A percentile compares a stretch with the other conserved stretches of the same genome.
Evolutionary conservation across 2,888 invertebrate species (phyloP).

Genomic region (Agonopterix heracliana): DNA sequence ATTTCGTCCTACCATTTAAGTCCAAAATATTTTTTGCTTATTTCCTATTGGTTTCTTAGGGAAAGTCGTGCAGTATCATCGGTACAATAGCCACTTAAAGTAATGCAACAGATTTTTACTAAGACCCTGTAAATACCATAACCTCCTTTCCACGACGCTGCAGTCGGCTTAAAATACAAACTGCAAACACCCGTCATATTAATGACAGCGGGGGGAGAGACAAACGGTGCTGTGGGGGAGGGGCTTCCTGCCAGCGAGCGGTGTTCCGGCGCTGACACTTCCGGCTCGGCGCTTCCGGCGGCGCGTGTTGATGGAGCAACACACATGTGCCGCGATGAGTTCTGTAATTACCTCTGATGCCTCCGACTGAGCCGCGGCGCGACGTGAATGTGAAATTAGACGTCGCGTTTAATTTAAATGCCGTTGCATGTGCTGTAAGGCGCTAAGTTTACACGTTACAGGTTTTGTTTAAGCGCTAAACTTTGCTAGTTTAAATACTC

Average conservation of each 20-base stretch:
- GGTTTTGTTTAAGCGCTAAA: too few species aligned
- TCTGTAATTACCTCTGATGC: background rate
- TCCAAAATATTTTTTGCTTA: too few species aligned
- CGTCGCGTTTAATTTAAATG: background rate
- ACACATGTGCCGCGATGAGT: background rate
- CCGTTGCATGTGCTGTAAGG: background rate
- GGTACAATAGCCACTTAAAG: too few species aligned
- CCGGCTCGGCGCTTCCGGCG: constrained; percentile 48
- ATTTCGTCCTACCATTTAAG: too few species aligned
- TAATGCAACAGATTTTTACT: too few species aligned
- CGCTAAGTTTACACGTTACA: too few species aligned
- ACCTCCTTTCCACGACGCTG: too few species aligned
- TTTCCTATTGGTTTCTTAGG: too few species aligned
- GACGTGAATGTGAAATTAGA: background rate
- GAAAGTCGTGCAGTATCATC: too few species aligned
- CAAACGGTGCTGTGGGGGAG: constrained; percentile 7
- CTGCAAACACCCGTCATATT: constrained; percentile 2
- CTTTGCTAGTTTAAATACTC: too few species aligned
- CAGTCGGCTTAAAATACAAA: background rate
- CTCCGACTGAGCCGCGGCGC: background rate
- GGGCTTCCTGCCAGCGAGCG: constrained; percentile 38
- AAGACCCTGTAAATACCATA: too few species aligned
- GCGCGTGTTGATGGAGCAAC: constrained; percentile 24
- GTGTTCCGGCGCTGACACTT: constrained; percentile 45
- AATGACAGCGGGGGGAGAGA: constrained; percentile 1